These are phyloP conservation scores for Trypoxylon attenuatum DNA, from an alignment of 2,888 invertebrate genomes.

Conservation along the genomic window DNA sequence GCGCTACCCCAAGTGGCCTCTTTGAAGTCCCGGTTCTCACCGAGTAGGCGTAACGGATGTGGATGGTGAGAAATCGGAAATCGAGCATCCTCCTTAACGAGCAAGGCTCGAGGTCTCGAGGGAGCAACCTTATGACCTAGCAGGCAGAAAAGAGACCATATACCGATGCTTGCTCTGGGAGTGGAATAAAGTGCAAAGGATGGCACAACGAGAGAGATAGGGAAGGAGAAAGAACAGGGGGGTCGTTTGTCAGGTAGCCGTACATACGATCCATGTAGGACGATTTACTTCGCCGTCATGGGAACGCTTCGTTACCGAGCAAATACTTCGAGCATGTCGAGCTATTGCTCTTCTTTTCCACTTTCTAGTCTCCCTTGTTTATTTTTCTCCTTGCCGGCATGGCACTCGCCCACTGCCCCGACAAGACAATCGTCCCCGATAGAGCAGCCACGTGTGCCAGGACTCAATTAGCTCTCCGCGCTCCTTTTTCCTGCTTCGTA, in stretches of 20 bases:
- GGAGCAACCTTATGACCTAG: conserved; percentile 37
- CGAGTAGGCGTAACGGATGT: conserved; percentile 13
- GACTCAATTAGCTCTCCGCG: background rate
- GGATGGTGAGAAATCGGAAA: conserved; percentile 2
- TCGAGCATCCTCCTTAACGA: conserved; percentile 41
- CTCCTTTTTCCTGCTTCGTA: background rate
- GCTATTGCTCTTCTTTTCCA: conserved; percentile 42
- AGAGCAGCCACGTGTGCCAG: background rate
- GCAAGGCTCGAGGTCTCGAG: no score
- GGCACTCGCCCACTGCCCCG: background rate
- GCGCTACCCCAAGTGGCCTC: no score
- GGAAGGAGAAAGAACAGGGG: conserved; percentile 7
- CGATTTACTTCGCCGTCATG: conserved; percentile 56
- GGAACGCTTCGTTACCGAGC: conserved; percentile 53
- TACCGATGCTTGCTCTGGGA: no score
- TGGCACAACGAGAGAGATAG: background rate
- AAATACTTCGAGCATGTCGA: conserved; percentile 30
- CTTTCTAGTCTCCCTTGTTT: conserved; percentile 19
- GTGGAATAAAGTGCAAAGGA: conserved; percentile 15
- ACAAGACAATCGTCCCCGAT: background rate
- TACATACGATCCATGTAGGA: conserved; percentile 39
- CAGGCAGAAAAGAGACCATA: conserved; percentile 16
- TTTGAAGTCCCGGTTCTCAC: no score
- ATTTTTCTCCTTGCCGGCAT: conserved; percentile 14
- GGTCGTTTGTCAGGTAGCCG: conserved; percentile 43